Conservation (phyloP, 2,888 invertebrate genomes). For the Chymomyza fuscimana region DNA sequence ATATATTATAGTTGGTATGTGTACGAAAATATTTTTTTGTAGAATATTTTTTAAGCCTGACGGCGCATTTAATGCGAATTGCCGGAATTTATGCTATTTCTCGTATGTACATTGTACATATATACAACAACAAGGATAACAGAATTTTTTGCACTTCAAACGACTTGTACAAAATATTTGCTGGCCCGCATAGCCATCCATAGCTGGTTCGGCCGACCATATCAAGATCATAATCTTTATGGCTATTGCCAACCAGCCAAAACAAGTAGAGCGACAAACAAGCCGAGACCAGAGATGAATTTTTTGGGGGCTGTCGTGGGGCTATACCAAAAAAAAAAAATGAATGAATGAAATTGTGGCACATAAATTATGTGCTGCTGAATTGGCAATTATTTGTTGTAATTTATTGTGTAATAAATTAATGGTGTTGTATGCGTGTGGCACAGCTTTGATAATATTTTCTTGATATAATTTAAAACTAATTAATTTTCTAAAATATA, state of each 20-base stretch:
- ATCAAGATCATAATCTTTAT: conserved; percentile 67
- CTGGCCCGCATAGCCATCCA: conserved; percentile 31
- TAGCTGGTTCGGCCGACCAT: conserved; percentile 40
- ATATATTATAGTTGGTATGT: no score
- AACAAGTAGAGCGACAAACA: conserved; percentile 63
- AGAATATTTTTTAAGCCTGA: conserved; percentile 47
- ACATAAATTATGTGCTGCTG: conserved; percentile 65
- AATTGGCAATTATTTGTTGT: conserved; percentile 68
- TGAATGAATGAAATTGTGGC: conserved; percentile 43
- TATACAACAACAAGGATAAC: not conserved
- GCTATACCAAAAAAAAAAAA: conserved; percentile 26
- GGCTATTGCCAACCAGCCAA: conserved; percentile 48
- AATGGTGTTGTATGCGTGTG: conserved; percentile 1
- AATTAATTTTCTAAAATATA: conserved; percentile 48
- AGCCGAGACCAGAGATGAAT: conserved; percentile 41
- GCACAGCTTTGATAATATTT: conserved; percentile 24
- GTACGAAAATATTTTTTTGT: conserved; percentile 40
- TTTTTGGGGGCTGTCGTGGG: not conserved
- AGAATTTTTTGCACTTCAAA: conserved; percentile 33
- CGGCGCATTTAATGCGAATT: conserved; percentile 51
- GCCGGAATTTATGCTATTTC: conserved; percentile 1
- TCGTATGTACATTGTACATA: conserved; percentile 8
- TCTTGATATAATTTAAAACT: conserved; percentile 59
- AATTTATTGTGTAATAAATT: conserved; percentile 64
- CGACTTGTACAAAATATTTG: conserved; percentile 35